phyloP scores from a whole-genome alignment of 2,797 vertebrate species.

The Sorex maritimensis region DNA sequence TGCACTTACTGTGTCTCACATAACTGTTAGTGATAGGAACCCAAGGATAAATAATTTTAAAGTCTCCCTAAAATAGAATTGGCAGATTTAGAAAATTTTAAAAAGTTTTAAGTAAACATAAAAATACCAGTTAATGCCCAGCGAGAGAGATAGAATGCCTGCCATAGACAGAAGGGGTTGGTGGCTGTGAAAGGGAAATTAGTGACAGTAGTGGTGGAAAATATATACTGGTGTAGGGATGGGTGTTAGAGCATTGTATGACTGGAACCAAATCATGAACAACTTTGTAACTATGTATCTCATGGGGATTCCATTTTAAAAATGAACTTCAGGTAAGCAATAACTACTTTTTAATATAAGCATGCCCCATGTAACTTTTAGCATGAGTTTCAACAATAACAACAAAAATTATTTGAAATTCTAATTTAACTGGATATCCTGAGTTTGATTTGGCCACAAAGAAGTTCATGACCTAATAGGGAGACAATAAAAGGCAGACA shows the following conservation, averaged over 20 bases:
- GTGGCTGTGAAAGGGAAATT: no score
- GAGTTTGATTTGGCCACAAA: constrained; percentile 37
- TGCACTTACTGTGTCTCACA: constrained; percentile 26
- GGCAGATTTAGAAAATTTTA: constrained; percentile 10
- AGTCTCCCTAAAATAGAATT: constrained; percentile 8
- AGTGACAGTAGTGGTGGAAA: no score
- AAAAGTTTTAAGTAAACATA: not conserved
- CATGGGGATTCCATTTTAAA: no score
- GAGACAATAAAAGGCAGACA: not conserved
- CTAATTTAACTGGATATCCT: constrained; percentile 27
- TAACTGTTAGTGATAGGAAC: constrained; percentile 21
- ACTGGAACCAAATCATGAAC: no score
- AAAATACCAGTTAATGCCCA: constrained; percentile 42
- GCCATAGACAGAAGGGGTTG: no score
- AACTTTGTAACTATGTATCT: no score
- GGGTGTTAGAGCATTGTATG: no score
- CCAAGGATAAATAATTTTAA: constrained; percentile 2
- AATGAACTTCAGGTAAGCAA: constrained; percentile 51
- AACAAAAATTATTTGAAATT: constrained; percentile 53
- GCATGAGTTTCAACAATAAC: not conserved
- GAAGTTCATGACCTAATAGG: not conserved
- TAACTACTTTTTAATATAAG: constrained; percentile 14
- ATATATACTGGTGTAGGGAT: no score
- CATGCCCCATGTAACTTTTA: not conserved
- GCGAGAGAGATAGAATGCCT: no score